Evolutionary conservation across 2,113 vertebrate species (phyloP), one percentile per base, ranked within the genome.

Genomic region (Myrmecobius fasciatus): DNA sequence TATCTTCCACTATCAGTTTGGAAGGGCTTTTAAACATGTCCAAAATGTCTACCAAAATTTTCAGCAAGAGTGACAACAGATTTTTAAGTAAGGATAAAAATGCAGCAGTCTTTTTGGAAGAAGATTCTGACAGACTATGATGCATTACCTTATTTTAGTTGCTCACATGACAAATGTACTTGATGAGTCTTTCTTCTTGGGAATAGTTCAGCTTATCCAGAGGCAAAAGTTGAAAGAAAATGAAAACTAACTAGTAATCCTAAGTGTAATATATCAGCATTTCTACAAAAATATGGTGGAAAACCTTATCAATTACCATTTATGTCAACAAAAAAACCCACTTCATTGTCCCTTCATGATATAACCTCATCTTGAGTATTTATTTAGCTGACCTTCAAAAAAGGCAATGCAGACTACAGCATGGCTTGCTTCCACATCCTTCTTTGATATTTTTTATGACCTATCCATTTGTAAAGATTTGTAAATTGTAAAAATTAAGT

Each of bases 121-220:
- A 98, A 98, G 98, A 97, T 92, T 97, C 96, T 98, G 98, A 98
- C 98, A 98, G 98, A 98, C 97, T 98, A 97, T 99, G 99, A 99
- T 99, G 98, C 99, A 99, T 98, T 98, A 98, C 98, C 98, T 99
- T 99, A 98, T 98, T 99, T 98, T 96, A 95, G 95, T 98, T 97
- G 97, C 97, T 98, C 96, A 31, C 97, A 98, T 99, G 98, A 99
- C 98, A 98, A 99, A 99, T 99, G 97, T 97, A 98, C 98, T 98
- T 98, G 98, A 98, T 98, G 98, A 98, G 96, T 97, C 96, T 98
- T 99, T 98, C 98, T 99, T 98, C 97, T 98, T 97, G 98, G 98
- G 98, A 98, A 98, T 98, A 98, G 97, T 92, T 98, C 98, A 98
- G 98, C 98, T 98, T 98, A 98, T 98, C 98, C 98, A 98, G 98